Conservation (phyloP, 1,140 invertebrate genomes). For the Anastatus disparis region DNA sequence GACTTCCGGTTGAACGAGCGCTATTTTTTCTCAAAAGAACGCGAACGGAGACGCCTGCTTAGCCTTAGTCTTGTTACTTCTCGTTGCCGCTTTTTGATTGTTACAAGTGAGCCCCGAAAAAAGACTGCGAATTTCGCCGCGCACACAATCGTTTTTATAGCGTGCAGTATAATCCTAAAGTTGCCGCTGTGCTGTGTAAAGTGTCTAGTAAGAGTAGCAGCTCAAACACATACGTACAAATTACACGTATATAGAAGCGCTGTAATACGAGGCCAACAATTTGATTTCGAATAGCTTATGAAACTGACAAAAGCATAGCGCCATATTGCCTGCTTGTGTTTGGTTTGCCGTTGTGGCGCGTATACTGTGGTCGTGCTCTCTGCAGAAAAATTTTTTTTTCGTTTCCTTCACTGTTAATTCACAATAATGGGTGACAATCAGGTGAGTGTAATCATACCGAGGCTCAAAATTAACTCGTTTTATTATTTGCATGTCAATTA, state of each 20-base stretch:
- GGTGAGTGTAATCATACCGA: slow-evolving; percentile 51
- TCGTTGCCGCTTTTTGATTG: neutral
- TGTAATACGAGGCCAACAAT: no score
- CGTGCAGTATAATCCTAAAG: neutral
- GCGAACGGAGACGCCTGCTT: neutral
- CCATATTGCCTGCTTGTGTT: slow-evolving; percentile 67
- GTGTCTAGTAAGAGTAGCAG: neutral
- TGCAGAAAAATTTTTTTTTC: no score
- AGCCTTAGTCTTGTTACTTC: neutral
- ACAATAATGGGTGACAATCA: slow-evolving; percentile 65
- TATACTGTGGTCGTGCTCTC: no score
- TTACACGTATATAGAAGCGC: no score
- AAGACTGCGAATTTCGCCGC: neutral
- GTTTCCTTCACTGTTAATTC: slow-evolving; percentile 56
- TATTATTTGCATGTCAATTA: no score
- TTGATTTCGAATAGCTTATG: slow-evolving; percentile 49
- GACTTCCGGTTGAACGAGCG: slow-evolving; percentile 22
- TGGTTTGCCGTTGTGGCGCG: slow-evolving; percentile 65
- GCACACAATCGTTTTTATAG: neutral
- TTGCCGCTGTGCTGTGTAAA: neutral
- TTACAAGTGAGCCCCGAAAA: neutral
- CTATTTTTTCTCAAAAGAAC: neutral
- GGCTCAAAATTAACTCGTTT: no score
- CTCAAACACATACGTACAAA: neutral
- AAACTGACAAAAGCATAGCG: slow-evolving; percentile 64